These are phyloP conservation scores for Emydura subglobosa DNA, from an alignment of 2,113 vertebrate species.

Conservation along the genomic window DNA sequence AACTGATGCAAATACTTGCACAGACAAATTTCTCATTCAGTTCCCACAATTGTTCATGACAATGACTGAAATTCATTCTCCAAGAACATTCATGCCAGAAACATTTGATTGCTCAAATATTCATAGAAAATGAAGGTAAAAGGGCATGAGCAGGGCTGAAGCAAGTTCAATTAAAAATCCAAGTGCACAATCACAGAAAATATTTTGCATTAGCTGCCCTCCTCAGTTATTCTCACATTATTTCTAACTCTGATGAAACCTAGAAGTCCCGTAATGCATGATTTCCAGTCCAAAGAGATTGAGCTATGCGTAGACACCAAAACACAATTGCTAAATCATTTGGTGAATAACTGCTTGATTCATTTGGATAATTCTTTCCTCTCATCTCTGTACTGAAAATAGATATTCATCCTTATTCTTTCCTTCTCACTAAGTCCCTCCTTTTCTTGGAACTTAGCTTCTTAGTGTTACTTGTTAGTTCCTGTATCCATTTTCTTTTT, in stretches of 20 bases:
- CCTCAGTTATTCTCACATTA: not conserved
- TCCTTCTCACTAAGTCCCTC: constrained; percentile 41
- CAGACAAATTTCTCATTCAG: not conserved
- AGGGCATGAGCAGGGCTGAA: not conserved
- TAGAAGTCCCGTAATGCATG: fast-evolving
- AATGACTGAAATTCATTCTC: not conserved
- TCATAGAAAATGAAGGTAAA: not conserved
- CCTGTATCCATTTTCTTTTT: not conserved
- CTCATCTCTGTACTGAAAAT: not conserved
- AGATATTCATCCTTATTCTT: constrained; percentile 24
- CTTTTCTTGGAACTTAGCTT: constrained; percentile 38
- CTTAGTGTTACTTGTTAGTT: constrained; percentile 32
- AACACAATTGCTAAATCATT: not conserved
- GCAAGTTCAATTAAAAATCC: not conserved
- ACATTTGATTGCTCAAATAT: not conserved
- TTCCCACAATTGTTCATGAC: not conserved
- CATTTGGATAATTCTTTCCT: constrained; percentile 9
- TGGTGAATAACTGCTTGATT: not conserved
- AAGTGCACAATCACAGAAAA: not conserved
- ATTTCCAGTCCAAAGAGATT: not conserved
- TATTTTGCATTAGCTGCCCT: not conserved
- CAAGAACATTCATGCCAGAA: not conserved
- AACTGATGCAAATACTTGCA: not conserved
- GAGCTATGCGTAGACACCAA: not conserved
- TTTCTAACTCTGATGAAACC: not conserved